Percentiles rank a stretch among this genome's conserved stretches.
Conservation (phyloP, 2,888 invertebrate species). For the Diaprepes abbreviatus region DNA sequence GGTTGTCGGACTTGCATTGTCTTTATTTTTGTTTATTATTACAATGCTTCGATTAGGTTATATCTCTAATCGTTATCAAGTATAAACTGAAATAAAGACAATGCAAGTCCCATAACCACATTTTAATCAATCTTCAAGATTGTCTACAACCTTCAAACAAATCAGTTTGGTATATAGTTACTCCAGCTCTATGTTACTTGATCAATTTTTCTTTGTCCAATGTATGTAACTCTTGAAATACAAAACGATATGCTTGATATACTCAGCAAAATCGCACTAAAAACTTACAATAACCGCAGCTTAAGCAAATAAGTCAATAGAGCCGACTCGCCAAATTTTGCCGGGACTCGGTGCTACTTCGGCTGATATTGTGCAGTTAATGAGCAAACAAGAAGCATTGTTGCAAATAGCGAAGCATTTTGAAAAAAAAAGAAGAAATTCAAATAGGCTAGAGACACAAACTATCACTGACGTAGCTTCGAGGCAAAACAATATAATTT, state of each 20-base stretch:
- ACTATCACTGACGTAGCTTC: background rate
- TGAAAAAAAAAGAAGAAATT: slow-evolving; percentile 59
- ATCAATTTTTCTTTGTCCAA: slow-evolving; percentile 7
- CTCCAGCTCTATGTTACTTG: no score
- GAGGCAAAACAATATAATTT: no score
- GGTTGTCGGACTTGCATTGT: no score
- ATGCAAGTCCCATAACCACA: no score
- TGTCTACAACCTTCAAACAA: no score
- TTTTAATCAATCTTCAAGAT: no score
- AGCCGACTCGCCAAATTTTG: slow-evolving; percentile 66
- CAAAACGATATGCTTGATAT: slow-evolving; percentile 13
- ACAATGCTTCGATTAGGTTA: no score
- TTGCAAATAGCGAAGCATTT: slow-evolving; percentile 63
- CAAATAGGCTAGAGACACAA: slow-evolving; percentile 52
- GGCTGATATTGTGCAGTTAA: slow-evolving; percentile 52
- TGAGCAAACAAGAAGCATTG: slow-evolving; percentile 40
- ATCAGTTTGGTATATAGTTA: no score
- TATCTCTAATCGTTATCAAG: no score
- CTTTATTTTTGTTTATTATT: no score
- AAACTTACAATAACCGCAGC: slow-evolving; percentile 56
- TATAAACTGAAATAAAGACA: no score
- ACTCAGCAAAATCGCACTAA: slow-evolving; percentile 21
- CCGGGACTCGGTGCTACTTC: slow-evolving; percentile 65
- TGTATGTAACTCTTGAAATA: background rate
- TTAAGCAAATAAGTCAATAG: slow-evolving; percentile 67